Evolutionary conservation across 23 tunicate genomes (phyloP), one percentile per base, ranked within the genome.

Genomic region (Ciona savignyi): DNA sequence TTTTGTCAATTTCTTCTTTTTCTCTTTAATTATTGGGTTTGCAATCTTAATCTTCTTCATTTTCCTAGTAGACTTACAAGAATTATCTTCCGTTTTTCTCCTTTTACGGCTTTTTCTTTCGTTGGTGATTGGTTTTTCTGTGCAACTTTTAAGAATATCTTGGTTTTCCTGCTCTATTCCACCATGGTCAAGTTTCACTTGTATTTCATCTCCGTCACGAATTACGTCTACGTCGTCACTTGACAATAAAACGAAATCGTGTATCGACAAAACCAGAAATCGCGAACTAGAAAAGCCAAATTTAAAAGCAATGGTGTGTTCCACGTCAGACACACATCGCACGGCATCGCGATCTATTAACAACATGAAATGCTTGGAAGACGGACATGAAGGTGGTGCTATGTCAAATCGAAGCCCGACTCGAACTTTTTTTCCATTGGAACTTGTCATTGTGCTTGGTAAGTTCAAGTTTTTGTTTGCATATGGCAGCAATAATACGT

Each of bases 161-260:
- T n/a, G n/a, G n/a, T n/a, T n/a, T 22, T 25, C 27, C n/a, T 63
- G 6, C 6, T 63, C 27, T 4, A 4, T 63, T n/a, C 4, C 4
- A 9, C 23, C 26, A 22, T 63, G 27, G 22, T 63, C 67, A 63
- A n/a, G 4, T 23, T 23, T n/a, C 22, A 63, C 67, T 63, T n/a
- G 27, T 9, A 81, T 48, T 27, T 81, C 78, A 66, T 81, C 78
- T 25, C 66, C 72, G 9, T 81, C 78, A 48, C 85, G 30, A 23
- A 81, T 81, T 1, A 81, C 67, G 3, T 73, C 78, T 30, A 81
- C 67, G 64, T 81, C 78, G 1, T 81, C 85, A 23, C 34, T 51
- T 27, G 85, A 60, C 25, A 81, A 33, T 1, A 81, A 62, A 6
- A 65, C 67, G 42, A 65, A 81, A n/a, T 75, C 70, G 32, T 73